Conservation (phyloP, 1,140 invertebrate genomes). For the Mizuhopecten yessoensis region DNA sequence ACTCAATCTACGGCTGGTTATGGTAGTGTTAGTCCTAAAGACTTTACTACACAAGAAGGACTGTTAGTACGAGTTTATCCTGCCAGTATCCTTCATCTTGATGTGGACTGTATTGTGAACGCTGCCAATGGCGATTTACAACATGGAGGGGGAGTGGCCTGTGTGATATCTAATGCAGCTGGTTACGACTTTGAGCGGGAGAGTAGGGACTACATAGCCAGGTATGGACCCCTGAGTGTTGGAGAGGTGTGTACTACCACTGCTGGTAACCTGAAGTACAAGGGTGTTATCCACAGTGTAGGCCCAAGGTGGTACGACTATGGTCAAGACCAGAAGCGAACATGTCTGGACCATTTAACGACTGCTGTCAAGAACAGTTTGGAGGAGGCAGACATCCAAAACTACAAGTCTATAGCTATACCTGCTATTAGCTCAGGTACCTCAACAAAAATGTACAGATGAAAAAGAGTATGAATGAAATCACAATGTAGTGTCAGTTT, state of each 20-base stretch:
- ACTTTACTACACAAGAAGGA: slow-evolving; percentile 49
- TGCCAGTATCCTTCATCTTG: slow-evolving; percentile 92
- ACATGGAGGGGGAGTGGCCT: slow-evolving; percentile 93
- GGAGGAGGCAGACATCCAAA: neutral
- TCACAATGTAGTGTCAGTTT: too few relatives aligned
- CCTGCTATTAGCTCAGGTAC: slow-evolving; percentile 1
- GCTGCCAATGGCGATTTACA: slow-evolving; percentile 91
- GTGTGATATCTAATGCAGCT: slow-evolving; percentile 87
- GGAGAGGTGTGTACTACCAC: slow-evolving; percentile 62
- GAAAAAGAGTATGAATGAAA: too few relatives aligned
- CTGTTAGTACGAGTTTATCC: slow-evolving; percentile 59
- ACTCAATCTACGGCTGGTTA: too few relatives aligned
- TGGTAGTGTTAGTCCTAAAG: neutral
- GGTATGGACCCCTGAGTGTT: slow-evolving; percentile 59
- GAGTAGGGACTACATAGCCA: slow-evolving; percentile 59
- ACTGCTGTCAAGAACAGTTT: slow-evolving; percentile 6
- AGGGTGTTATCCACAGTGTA: slow-evolving; percentile 70
- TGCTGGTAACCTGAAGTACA: slow-evolving; percentile 61
- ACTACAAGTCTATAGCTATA: slow-evolving; percentile 7
- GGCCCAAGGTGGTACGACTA: slow-evolving; percentile 68
- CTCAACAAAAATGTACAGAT: too few relatives aligned
- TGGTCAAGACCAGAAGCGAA: neutral
- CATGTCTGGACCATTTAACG: neutral
- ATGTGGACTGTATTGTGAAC: slow-evolving; percentile 95
- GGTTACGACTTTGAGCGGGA: slow-evolving; percentile 62